Evolutionary conservation across 2,113 vertebrate species (phyloP), one percentile per base, ranked within the genome.

Genomic region (Mustelus asterias): DNA sequence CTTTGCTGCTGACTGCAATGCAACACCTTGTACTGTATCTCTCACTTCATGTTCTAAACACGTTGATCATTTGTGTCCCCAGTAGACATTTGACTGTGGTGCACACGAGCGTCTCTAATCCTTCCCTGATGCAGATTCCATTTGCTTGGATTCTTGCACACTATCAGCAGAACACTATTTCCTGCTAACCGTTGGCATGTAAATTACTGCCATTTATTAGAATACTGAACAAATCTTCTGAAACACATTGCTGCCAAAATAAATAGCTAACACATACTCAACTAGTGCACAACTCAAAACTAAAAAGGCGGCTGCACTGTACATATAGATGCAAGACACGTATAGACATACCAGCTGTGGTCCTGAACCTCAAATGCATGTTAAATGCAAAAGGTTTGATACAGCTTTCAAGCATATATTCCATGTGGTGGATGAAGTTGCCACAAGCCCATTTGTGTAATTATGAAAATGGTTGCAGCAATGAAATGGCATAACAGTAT

Each of bases 101-200:
- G 41, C 37, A 44, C 6, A 48, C 58, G 18, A 70, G 65, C 41
- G 18, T 95, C 93, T 70, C 65, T 95, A 95, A 95, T 95, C 93
- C 41, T 48, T 95, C 48, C 37, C 67, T 95, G n/a, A 95, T 95
- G 67, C 69, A 95, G 93, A 48, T 94, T 94, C 92, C 33, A 94
- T 94, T 94, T 69, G 60, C n/a, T 94, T 94, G 92, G n/a, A 69
- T 95, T 48, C 93, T 72, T 72, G 67, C 41, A 70, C 65, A 95
- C 60, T 65, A 63, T 72, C 93, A 95, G 93, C 10, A 26, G 37
- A 95, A 65, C 29, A 92, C 67, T 29, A 44, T 72, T 95, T 95
- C 67, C 93, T 72, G 37, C 93, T 95, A 70, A 95, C 92, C 65
- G 69, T 14, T 69, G 92, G 65, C n/a, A 48, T 11, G 29, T 16